These are phyloP conservation scores for Yponomeuta cagnagella DNA, from an alignment of 2,888 invertebrate genomes.

Conservation along the genomic window DNA sequence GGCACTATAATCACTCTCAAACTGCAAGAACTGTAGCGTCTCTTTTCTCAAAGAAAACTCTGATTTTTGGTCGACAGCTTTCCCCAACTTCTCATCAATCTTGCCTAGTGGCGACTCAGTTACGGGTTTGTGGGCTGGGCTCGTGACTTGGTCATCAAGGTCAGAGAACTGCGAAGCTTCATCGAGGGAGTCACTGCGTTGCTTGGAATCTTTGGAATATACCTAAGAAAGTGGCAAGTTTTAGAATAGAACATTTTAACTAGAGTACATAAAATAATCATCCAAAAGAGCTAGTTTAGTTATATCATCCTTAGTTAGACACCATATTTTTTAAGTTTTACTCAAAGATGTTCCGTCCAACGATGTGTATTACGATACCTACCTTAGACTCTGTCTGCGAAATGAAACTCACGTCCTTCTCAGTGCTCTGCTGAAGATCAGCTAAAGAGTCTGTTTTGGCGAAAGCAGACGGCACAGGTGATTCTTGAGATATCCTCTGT, in stretches of 20 bases:
- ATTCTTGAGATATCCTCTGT: conserved; percentile 58
- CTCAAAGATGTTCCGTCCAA: too few relatives aligned
- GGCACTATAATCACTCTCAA: conserved; percentile 43
- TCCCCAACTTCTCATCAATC: conserved; percentile 30
- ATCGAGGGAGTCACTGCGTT: conserved; percentile 67
- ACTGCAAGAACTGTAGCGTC: conserved; percentile 51
- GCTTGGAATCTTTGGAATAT: conserved; percentile 64
- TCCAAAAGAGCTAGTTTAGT: too few relatives aligned
- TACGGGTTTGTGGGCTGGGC: conserved; percentile 50
- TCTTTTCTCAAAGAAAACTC: conserved; percentile 31
- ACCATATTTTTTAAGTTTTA: too few relatives aligned
- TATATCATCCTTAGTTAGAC: too few relatives aligned
- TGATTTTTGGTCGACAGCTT: conserved; percentile 23
- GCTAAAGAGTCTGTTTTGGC: conserved; percentile 66
- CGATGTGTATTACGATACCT: conserved; percentile 16
- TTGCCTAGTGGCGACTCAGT: conserved; percentile 27
- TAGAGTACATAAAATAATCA: too few relatives aligned
- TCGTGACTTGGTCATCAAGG: conserved; percentile 64
- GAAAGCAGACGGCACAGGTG: conserved; percentile 51
- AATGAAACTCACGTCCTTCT: conserved; percentile 64
- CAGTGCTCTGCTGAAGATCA: conserved; percentile 67
- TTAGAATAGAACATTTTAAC: not conserved
- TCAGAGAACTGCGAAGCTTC: conserved; percentile 71
- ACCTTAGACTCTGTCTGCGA: conserved; percentile 73
- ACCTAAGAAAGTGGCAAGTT: conserved; percentile 33